phyloP scores from a whole-genome alignment of 2,888 invertebrate species.

The Drosophila aldrichi region DNA sequence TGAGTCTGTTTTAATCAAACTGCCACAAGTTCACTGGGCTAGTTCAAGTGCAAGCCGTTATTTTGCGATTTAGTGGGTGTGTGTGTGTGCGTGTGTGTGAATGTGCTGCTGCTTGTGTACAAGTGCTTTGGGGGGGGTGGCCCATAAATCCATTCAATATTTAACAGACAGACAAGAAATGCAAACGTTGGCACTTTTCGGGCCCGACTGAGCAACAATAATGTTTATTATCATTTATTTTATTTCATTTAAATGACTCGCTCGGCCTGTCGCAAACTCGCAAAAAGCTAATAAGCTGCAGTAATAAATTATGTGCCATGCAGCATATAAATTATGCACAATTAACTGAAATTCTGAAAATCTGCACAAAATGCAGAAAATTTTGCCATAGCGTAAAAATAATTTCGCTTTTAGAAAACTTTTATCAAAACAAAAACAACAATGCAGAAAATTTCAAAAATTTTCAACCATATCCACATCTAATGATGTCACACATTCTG shows the following conservation, averaged over 20 bases:
- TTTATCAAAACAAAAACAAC: conserved; percentile 50
- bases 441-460: conserved; percentile 47
- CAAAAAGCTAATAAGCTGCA: conserved; percentile 80
- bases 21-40: conserved; percentile 54
- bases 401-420: conserved; percentile 45
- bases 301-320: conserved; percentile 80
- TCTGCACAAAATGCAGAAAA: conserved; percentile 76
- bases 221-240: conserved; percentile 81
- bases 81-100: conserved; percentile 1
- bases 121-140: conserved; percentile 28
- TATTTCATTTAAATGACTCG: conserved; percentile 79
- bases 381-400: conserved; percentile 51
- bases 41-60: conserved; percentile 64
- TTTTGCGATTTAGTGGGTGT: conserved; percentile 47
- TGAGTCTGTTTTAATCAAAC: conserved; percentile 73
- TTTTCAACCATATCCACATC: conserved; percentile 34
- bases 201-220: conserved; percentile 61
- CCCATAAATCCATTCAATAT: conserved; percentile 74
- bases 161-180: conserved; percentile 67
- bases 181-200: conserved; percentile 74
- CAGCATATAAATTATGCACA: conserved; percentile 77
- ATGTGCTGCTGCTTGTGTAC: conserved; percentile 18
- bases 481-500: conserved; percentile 59
- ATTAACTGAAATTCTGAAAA: conserved; percentile 70
- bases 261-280: conserved; percentile 49